Percentiles rank a stretch among this genome's conserved stretches.
phyloP scores from a whole-genome alignment of 2,888 invertebrate genomes.

The Operophtera brumata region DNA sequence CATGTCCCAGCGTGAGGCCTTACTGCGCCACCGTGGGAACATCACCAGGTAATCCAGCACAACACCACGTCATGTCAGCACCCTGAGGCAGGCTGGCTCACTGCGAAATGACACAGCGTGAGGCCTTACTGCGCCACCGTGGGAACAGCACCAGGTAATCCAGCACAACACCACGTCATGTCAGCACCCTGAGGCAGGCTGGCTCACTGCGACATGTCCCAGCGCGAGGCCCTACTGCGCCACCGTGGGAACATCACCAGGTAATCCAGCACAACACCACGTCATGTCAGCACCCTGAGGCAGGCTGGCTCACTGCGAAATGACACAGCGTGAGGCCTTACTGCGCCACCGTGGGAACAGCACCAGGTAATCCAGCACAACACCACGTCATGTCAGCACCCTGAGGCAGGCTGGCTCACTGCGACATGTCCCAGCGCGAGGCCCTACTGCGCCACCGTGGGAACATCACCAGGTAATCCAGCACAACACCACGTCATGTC shows the following conservation, averaged over 20 bases:
- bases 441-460: conserved; percentile 47
- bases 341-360: conserved; percentile 46
- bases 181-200: conserved; percentile 25
- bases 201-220: conserved; percentile 39
- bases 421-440: conserved; percentile 41
- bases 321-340: conserved; percentile 43
- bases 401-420: conserved; percentile 26
- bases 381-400: conserved; percentile 32
- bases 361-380: conserved; percentile 46
- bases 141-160: conserved; percentile 45
- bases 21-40: conserved; percentile 46
- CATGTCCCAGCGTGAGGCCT: conserved; percentile 42
- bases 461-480: conserved; percentile 45
- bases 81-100: conserved; percentile 25
- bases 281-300: conserved; percentile 26
- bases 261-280: conserved; percentile 43
- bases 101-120: conserved; percentile 40
- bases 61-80: conserved; percentile 35
- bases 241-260: conserved; percentile 44
- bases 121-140: conserved; percentile 47
- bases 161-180: conserved; percentile 36
- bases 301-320: conserved; percentile 31
- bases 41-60: conserved; percentile 46
- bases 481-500: conserved; percentile 35
- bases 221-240: conserved; percentile 44